Evolutionary conservation across 1,140 invertebrate species (phyloP), one percentile per base, ranked within the genome.

Genomic region (Scaptomyza hsui): DNA sequence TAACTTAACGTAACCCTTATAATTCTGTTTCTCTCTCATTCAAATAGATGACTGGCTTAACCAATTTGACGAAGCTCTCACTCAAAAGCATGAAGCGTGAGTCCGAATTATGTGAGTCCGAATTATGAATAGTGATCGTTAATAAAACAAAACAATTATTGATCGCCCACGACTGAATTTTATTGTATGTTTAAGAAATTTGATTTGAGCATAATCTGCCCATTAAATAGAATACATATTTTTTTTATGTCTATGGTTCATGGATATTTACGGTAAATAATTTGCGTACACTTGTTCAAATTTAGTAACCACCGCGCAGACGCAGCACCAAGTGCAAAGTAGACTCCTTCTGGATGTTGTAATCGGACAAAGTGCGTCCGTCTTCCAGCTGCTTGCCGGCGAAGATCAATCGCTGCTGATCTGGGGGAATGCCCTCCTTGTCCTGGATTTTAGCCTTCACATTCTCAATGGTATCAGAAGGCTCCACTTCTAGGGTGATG

Each of bases 311-410:
- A 94, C 96, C 94, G 93, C 96, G 93, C 41, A 97, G 93, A 92
- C 96, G 94, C 3, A 97, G 92, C 4, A 97, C 96, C 82, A 98
- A 93, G 91, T 98, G 97, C 59, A 98, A 93, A 3, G 97, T 98
- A 2, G 97, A 98, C 92, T 98, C 97, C 90, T 96, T 96, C 88
- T 96, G 95, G 80, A 97, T 96, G 89, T 96, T 96, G 90, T 96
- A 96, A 89, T 97, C 95, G 10, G 94, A 60, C 95, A 96, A 89
- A 1, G 95, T 95, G 3, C 94, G 92, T 0, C 94, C 95, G 92
- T 96, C 95, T 77, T 95, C 95, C 0, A 96, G 85, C 88, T 95
- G 94, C 81, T 95, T 95, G 2, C 71, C 68, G 7, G 67, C 71
- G 41, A 96, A 96, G 79, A 95, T 95, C 74, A 95, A 91, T 72